phyloP scores from a whole-genome alignment of 2,888 invertebrate genomes.

The Parnassius glacialis region DNA sequence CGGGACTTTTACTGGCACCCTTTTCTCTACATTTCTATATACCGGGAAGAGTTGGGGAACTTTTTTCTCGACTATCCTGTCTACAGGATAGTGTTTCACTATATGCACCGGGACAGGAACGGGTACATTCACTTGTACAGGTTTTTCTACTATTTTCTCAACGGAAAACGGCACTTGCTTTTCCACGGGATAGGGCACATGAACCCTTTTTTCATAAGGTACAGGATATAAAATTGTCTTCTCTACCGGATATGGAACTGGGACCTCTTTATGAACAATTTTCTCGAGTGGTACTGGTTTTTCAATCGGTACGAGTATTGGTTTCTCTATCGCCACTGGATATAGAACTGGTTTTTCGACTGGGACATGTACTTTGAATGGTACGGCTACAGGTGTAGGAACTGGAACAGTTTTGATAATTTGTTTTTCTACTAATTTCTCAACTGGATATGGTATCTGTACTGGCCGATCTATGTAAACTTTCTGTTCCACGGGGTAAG shows the following conservation, averaged over 20 bases:
- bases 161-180: conserved; percentile 62
- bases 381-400: conserved; percentile 68
- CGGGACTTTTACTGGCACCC: conserved; percentile 62
- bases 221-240: conserved; percentile 70
- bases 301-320: conserved; percentile 62
- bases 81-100: conserved; percentile 72
- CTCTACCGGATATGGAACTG: conserved; percentile 77
- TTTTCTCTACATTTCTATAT: conserved; percentile 74
- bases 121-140: conserved; percentile 64
- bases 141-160: conserved; percentile 76
- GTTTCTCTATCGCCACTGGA: conserved; percentile 67
- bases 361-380: conserved; percentile 55
- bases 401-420: conserved; percentile 61
- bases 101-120: conserved; percentile 64
- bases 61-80: conserved; percentile 74
- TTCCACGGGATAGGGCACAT: conserved; percentile 74
- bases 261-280: conserved; percentile 67
- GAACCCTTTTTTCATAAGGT: conserved; percentile 67
- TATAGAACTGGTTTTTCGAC: conserved; percentile 62
- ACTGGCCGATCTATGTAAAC: conserved; percentile 77
- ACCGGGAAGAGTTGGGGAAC: conserved; percentile 68
- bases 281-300: conserved; percentile 66
- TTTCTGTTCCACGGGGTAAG: conserved; percentile 73
- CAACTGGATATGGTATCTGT: conserved; percentile 72
- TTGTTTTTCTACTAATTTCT: conserved; percentile 78